Evolutionary conservation across 2,888 invertebrate genomes (phyloP).

Genomic region (Criorhina ranunculi): DNA sequence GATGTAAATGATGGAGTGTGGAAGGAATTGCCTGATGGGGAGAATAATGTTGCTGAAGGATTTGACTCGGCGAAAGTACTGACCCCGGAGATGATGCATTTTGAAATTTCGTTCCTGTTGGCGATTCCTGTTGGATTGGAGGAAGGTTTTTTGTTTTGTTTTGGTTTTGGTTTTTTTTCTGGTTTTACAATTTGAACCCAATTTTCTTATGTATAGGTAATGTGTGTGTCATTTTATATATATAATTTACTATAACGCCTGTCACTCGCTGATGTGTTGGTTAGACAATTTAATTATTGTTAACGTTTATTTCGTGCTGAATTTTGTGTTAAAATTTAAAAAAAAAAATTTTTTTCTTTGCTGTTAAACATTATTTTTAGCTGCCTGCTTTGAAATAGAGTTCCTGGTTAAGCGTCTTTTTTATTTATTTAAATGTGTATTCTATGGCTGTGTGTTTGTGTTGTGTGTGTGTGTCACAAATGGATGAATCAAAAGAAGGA

Average conservation of each 20-base stretch:
- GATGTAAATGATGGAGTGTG: constrained; percentile 79
- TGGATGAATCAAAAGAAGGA: constrained; percentile 43
- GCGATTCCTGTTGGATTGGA: constrained; percentile 81
- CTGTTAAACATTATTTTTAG: constrained; percentile 33
- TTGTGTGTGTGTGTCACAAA: constrained; percentile 57
- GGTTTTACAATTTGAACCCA: constrained; percentile 8
- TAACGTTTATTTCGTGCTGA: constrained; percentile 61
- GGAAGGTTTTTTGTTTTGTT: constrained; percentile 53
- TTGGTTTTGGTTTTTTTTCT: constrained; percentile 56
- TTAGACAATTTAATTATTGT: constrained; percentile 41
- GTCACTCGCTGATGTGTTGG: constrained; percentile 45
- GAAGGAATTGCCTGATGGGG: constrained; percentile 80
- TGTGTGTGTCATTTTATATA: constrained; percentile 28
- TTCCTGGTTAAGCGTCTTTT: constrained; percentile 45
- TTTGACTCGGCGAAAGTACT: constrained; percentile 81
- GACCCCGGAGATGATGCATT: constrained; percentile 76
- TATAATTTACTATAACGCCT: constrained; percentile 32
- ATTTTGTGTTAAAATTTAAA: constrained; percentile 46
- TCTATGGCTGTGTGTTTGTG: constrained; percentile 25
- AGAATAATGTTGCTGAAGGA: constrained; percentile 80
- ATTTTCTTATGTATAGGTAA: background rate
- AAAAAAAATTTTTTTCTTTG: constrained; percentile 21
- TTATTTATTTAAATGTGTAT: constrained; percentile 31
- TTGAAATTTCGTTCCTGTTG: constrained; percentile 80
- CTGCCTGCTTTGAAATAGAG: constrained; percentile 38